Evolutionary conservation across 2,113 vertebrate genomes (phyloP), one percentile per base, ranked within the genome.

Genomic region (Muntiacus reevesi): DNA sequence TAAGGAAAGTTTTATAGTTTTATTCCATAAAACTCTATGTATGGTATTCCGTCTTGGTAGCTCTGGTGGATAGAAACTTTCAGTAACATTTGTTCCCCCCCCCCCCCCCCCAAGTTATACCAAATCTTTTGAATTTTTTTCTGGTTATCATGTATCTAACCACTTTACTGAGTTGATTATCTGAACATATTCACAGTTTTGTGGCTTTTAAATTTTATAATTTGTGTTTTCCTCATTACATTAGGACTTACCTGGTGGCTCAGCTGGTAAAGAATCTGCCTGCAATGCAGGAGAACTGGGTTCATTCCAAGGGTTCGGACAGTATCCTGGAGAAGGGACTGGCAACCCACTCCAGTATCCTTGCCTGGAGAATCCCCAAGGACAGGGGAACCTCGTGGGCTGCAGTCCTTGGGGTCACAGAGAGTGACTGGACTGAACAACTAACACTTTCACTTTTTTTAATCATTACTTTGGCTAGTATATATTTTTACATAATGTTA

Each of bases 181-280:
- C 47, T 91, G 54, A 62, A 97, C 87, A 54, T 97, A 93, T 19
- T 88, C 21, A 71, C 21, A 59, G 1, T 79, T 96, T 89, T 85
- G 27, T 92, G 79, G 4, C 74, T 92, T 97, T 96, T 57, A 12
- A 87, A 6, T 87, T 83, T 97, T 79, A 86, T 91, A 91, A 55
- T 33, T 79, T 59, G 8, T 0, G 19, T 59, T 94, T 95, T 90
- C 45, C 57, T 97, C 28, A 50, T 82, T 92, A 36, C 23, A 23
- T 40, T 74, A 40, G 67, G 10, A 40, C n/a, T 40, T 71, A 10
- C 19, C 67, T 40, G n/a, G 67, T 71, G 19, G n/a, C 67, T 71
- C 67, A 71, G 67, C 19, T 71, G 10, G 19, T 71, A 23, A 74
- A 74, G 36, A 74, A 40, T 23, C 67, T 74, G 36, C 67, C 19